phyloP scores from a whole-genome alignment of 2,888 invertebrate genomes.

The Erebia epiphron region DNA sequence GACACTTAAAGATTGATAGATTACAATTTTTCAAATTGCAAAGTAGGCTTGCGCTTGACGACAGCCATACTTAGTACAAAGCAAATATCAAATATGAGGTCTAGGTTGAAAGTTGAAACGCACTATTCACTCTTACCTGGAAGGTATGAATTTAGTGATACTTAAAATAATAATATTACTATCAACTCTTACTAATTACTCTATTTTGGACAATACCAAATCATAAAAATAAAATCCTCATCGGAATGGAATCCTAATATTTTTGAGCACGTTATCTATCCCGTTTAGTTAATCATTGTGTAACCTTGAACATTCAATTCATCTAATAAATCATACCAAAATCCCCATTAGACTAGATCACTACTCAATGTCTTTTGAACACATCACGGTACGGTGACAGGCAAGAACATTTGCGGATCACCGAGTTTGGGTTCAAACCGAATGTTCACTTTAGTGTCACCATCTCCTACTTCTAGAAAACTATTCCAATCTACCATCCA shows the following conservation, averaged over 20 bases:
- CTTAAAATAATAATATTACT: too few relatives aligned
- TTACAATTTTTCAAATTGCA: too few relatives aligned
- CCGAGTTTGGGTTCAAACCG: constrained; percentile 91
- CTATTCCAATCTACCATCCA: constrained; percentile 94
- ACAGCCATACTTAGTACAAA: too few relatives aligned
- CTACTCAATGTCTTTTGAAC: constrained; percentile 38
- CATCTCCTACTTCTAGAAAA: constrained; percentile 92
- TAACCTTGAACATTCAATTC: constrained; percentile 4
- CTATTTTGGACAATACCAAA: too few relatives aligned
- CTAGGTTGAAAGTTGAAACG: too few relatives aligned
- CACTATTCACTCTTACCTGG: too few relatives aligned
- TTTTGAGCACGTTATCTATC: neutral
- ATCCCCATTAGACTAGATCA: constrained; percentile 46
- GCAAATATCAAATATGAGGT: too few relatives aligned
- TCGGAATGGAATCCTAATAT: neutral
- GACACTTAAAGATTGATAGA: too few relatives aligned
- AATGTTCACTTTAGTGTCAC: constrained; percentile 88
- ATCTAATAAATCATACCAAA: constrained; percentile 1
- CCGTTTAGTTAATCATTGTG: neutral
- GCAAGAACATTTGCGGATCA: constrained; percentile 89
- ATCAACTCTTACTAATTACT: too few relatives aligned
- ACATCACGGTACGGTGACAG: constrained; percentile 87
- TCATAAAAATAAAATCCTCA: too few relatives aligned
- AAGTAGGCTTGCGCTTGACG: too few relatives aligned
- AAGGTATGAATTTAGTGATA: too few relatives aligned